Evolutionary conservation across 2,113 vertebrate genomes (phyloP), one percentile per base, ranked within the genome.

Genomic region (Microcebus griseorufus): DNA sequence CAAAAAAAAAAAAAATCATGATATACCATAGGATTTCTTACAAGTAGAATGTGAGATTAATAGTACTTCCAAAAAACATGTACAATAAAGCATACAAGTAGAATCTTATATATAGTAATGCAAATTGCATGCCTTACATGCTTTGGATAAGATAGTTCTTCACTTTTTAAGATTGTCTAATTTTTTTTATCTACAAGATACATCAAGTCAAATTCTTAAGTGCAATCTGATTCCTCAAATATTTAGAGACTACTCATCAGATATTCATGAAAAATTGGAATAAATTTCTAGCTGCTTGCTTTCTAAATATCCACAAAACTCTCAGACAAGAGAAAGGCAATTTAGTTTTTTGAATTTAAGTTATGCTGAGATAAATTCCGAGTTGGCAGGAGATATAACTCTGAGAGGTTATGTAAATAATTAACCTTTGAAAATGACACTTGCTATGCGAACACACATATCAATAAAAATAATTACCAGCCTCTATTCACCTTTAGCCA

Each of bases 381-480:
- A 83, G n/a, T 97, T 97, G 98, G 72, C 81, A 92, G 25, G 69
- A 96, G 95, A 95, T 94, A 97, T 64, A 85, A 97, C 22, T 98
- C 92, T 98, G 94, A 96, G 48, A 94, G 94, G 97, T 98, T 98
- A 98, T 94, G n/a, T 96, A 98, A 98, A 99, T 98, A 98, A 99
- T 98, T 99, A 98, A 98, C 98, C 98, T 99, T 97, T 98, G 98
- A 93, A 98, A 98, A 98, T 98, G 98, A 96, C 90, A 95, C 87
- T 98, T 98, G 34, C 87, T 97, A 92, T 97, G 92, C 3, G 20
- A 98, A 92, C 92, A 90, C 90, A 93, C 78, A 90, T 98, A 98
- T 98, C 93, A 97, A 96, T 97, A 97, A 97, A 98, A 97, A 97
- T 98, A 98, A 98, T 98, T 98, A 98, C 11, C 69, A 96, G 93